Evolutionary conservation across 2,797 vertebrate genomes (phyloP).

Genomic region (Leptoclinus maculatus): DNA sequence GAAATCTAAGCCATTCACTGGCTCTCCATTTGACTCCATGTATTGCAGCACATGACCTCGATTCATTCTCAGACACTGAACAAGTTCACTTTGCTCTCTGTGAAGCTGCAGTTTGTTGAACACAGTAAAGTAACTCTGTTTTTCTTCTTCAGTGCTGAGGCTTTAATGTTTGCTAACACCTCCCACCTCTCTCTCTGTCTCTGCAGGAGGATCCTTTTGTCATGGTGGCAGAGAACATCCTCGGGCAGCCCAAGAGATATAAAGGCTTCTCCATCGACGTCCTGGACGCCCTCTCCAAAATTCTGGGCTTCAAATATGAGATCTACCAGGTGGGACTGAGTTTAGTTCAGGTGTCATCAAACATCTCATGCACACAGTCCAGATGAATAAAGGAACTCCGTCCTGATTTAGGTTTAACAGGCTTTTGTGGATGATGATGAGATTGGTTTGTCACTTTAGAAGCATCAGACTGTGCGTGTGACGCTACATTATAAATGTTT

Average conservation of each 20-base stretch:
- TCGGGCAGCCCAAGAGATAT: conserved; percentile 96
- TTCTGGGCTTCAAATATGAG: conserved; percentile 97
- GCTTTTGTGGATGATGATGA: too few species aligned
- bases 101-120: conserved; percentile 4
- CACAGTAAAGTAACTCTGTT: background rate
- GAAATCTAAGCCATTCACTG: too few species aligned
- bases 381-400: background rate
- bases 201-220: conserved; percentile 96
- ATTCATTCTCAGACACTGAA: too few species aligned
- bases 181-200: background rate
- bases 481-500: too few species aligned
- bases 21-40: background rate
- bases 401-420: too few species aligned
- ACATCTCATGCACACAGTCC: background rate
- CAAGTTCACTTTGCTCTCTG: too few species aligned
- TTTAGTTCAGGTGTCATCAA: background rate
- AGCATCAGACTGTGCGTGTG: too few species aligned
- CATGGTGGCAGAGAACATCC: conserved; percentile 98
- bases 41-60: too few species aligned
- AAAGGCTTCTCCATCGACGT: conserved; percentile 98
- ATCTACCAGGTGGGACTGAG: conserved; percentile 88
- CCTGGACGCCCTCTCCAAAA: conserved; percentile 93
- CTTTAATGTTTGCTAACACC: background rate
- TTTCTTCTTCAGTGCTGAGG: background rate
- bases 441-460: too few species aligned